Conservation (phyloP, 2,797 vertebrate species). For the Natrix natrix region DNA sequence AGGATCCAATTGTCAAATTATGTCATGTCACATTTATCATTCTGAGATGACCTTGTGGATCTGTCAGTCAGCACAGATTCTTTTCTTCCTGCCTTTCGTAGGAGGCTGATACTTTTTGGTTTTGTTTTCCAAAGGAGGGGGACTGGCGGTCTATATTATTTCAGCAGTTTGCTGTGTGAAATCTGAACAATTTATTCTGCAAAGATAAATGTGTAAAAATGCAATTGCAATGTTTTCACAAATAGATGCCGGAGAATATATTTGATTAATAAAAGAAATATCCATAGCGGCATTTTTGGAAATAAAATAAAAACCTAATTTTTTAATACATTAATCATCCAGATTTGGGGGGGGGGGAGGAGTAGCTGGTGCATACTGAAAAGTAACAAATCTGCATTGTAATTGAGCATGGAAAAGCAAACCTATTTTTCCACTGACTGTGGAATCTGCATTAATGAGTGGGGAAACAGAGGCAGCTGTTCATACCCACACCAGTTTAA, state of each 20-base stretch:
- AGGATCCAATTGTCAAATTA: background rate
- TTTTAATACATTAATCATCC: background rate
- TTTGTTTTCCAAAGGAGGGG: background rate
- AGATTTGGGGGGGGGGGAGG: background rate
- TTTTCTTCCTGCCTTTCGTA: background rate
- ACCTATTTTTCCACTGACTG: background rate
- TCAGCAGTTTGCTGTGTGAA: background rate
- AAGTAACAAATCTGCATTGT: constrained; percentile 8
- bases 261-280: background rate
- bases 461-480: background rate
- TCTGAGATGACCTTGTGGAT: background rate
- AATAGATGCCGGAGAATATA: background rate
- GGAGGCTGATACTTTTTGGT: background rate
- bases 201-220: background rate
- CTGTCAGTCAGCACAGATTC: background rate
- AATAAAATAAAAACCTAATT: constrained; percentile 3
- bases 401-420: background rate
- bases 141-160: background rate
- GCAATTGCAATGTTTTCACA: background rate
- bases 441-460: background rate
- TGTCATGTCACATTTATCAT: background rate
- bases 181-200: background rate
- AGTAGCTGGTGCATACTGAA: background rate
- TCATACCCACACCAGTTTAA: background rate
- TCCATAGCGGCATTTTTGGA: background rate